Evolutionary conservation across 2,888 invertebrate genomes (phyloP).

Genomic region (Sialis fuliginosa): DNA sequence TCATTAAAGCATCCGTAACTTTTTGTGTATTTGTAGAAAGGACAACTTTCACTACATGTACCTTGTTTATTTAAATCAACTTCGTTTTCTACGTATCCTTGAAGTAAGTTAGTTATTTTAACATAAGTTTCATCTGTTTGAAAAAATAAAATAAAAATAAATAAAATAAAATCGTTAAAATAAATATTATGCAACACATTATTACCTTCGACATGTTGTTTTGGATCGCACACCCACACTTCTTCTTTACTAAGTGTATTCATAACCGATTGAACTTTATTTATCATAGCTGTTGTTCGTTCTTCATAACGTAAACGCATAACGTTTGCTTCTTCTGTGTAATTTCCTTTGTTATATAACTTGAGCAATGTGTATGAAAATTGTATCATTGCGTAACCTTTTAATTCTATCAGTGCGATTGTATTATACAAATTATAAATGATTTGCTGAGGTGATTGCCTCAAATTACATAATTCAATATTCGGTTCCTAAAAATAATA

Average conservation of each 20-base stretch:
- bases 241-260: slow-evolving; percentile 41
- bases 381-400: slow-evolving; percentile 78
- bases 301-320: slow-evolving; percentile 46
- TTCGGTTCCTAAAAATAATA: slow-evolving; percentile 40
- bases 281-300: slow-evolving; percentile 44
- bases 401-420: slow-evolving; percentile 65
- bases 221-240: slow-evolving; percentile 63
- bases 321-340: slow-evolving; percentile 51
- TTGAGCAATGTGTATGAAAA: slow-evolving; percentile 74
- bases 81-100: slow-evolving; percentile 79
- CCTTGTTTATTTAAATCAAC: slow-evolving; percentile 61
- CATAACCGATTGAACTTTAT: slow-evolving; percentile 38
- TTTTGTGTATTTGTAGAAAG: slow-evolving; percentile 52
- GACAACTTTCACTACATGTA: slow-evolving; percentile 65
- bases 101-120: slow-evolving; percentile 60
- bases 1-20: slow-evolving; percentile 56
- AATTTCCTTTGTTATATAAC: slow-evolving; percentile 61
- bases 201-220: slow-evolving; percentile 37
- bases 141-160: too few relatives aligned
- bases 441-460: slow-evolving; percentile 68
- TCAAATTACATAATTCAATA: slow-evolving; percentile 47
- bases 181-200: background rate
- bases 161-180: too few relatives aligned
- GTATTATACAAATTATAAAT: slow-evolving; percentile 66
- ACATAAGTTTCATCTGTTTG: slow-evolving; percentile 44